phyloP scores from a whole-genome alignment of 2,888 invertebrate species.

The Habrosyne pyritoides region DNA sequence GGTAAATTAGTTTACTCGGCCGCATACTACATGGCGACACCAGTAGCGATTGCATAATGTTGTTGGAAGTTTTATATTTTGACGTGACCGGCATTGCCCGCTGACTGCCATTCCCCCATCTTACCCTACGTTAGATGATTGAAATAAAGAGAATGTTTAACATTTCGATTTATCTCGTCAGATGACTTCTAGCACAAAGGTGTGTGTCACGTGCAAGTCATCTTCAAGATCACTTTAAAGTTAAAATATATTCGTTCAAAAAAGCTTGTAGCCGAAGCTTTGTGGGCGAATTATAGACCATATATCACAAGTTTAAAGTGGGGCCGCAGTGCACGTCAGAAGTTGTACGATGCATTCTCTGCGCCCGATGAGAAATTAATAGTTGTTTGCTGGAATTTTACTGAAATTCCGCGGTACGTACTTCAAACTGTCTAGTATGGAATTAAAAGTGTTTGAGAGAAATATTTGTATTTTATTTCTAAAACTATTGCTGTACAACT shows the following conservation, averaged over 20 bases:
- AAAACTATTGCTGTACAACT: no score
- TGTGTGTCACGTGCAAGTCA: slow-evolving; percentile 27
- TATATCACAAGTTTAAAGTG: slow-evolving; percentile 37
- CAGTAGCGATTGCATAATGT: no score
- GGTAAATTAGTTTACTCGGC: no score
- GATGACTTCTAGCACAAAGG: slow-evolving; percentile 20
- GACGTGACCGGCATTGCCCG: no score
- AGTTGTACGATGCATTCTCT: slow-evolving; percentile 23
- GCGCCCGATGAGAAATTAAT: slow-evolving; percentile 49
- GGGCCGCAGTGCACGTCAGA: slow-evolving; percentile 28
- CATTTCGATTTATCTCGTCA: slow-evolving; percentile 12
- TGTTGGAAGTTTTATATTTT: no score
- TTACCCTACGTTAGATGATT: slow-evolving; percentile 7
- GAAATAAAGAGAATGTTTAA: slow-evolving; percentile 24
- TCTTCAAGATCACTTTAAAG: slow-evolving; percentile 18
- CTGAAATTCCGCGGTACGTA: slow-evolving; percentile 6
- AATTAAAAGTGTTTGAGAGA: neutral
- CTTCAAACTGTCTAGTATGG: slow-evolving; percentile 8
- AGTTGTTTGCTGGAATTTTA: slow-evolving; percentile 41
- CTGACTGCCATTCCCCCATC: no score
- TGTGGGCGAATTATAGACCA: slow-evolving; percentile 24
- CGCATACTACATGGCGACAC: no score
- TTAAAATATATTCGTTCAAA: slow-evolving; percentile 30
- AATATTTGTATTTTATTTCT: neutral
- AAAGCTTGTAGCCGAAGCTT: slow-evolving; percentile 12